Evolutionary conservation across 1,140 invertebrate species (phyloP).

Genomic region (Penaeus indicus): DNA sequence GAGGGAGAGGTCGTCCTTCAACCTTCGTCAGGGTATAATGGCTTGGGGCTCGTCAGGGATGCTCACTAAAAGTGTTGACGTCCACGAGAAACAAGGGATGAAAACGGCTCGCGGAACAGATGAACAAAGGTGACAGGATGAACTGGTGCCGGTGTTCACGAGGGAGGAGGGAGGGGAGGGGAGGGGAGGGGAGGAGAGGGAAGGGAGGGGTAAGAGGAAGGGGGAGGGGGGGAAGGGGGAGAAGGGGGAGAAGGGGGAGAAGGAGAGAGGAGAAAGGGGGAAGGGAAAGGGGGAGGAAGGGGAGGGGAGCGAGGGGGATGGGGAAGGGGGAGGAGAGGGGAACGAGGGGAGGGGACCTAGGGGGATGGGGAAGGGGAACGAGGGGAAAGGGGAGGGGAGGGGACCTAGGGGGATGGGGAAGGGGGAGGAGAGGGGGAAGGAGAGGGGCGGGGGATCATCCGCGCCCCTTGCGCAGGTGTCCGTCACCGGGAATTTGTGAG

Average conservation of each 20-base stretch:
- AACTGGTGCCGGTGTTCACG: constrained; percentile 6
- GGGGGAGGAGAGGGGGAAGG: too few species aligned
- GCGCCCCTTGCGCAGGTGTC: too few species aligned
- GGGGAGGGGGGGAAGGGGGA: neutral
- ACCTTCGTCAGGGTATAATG: neutral
- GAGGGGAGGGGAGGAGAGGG: neutral
- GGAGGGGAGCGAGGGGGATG: neutral
- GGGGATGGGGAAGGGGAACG: neutral
- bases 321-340: neutral
- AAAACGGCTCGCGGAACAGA: neutral
- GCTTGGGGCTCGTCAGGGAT: neutral
- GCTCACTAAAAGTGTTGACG: neutral
- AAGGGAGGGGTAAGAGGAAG: too few species aligned
- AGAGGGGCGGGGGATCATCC: too few species aligned
- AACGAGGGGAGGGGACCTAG: neutral
- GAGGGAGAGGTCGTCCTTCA: neutral
- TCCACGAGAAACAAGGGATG: too few species aligned
- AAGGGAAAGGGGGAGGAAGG: neutral
- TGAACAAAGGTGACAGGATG: constrained; percentile 16
- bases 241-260: neutral
- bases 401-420: too few species aligned
- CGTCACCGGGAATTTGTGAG: too few species aligned
- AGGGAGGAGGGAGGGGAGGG: neutral
- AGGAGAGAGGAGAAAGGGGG: too few species aligned
- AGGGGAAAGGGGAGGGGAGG: neutral